These are phyloP conservation scores for Synergus laeviventris DNA, from an alignment of 2,888 invertebrate species.

Conservation along the genomic window DNA sequence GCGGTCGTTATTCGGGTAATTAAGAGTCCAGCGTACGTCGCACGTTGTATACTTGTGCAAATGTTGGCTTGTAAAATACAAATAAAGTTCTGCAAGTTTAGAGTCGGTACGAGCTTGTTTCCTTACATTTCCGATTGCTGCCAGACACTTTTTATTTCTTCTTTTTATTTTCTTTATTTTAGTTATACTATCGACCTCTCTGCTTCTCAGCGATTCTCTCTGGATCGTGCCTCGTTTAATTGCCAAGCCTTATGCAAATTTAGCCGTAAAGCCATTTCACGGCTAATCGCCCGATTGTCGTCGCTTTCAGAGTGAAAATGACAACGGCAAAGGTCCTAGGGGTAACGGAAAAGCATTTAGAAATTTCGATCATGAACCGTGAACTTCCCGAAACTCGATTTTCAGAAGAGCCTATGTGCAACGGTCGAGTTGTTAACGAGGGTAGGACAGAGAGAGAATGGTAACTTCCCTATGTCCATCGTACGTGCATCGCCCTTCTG, in stretches of 20 bases:
- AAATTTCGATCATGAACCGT: constrained; percentile 39
- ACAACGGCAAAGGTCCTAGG: constrained; percentile 43
- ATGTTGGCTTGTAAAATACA: constrained; percentile 23
- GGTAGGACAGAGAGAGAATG: constrained; percentile 13
- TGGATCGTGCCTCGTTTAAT: constrained; percentile 51
- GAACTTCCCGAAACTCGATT: constrained; percentile 34
- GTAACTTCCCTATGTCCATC: constrained; percentile 10
- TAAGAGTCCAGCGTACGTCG: constrained; percentile 9
- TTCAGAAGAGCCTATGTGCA: constrained; percentile 35
- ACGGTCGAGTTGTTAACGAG: constrained; percentile 32
- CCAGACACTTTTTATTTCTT: neutral
- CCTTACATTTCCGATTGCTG: neutral
- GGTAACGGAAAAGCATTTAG: constrained; percentile 42
- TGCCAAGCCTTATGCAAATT: constrained; percentile 53
- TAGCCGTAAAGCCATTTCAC: constrained; percentile 55
- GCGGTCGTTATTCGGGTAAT: constrained; percentile 13
- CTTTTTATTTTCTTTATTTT: neutral
- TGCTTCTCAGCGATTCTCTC: constrained; percentile 48
- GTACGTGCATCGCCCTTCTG: constrained; percentile 29
- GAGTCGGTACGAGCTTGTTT: neutral
- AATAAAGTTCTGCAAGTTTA: constrained; percentile 20
- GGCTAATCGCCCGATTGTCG: constrained; percentile 57
- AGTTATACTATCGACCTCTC: constrained; percentile 30
- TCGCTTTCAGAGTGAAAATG: constrained; percentile 55
- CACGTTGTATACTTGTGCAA: neutral